Evolutionary conservation across 1,140 invertebrate genomes (phyloP).

Genomic region (Gonatopus flavifemur): DNA sequence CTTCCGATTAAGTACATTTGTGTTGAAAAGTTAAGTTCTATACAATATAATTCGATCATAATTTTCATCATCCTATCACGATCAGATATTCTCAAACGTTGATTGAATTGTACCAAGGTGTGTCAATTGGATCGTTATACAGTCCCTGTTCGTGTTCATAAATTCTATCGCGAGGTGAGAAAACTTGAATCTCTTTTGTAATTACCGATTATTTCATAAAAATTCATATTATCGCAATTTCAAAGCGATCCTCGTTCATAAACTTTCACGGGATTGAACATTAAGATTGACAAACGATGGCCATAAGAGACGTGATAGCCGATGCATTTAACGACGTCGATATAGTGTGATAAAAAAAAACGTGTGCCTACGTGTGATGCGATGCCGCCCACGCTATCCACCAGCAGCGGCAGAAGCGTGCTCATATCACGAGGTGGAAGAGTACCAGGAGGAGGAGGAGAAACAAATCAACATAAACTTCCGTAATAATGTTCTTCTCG

Average conservation of each 20-base stretch:
- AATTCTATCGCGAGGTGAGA: too few relatives aligned
- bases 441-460: neutral
- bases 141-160: too few relatives aligned
- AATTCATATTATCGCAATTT: conserved; percentile 14
- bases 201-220: conserved; percentile 19
- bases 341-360: conserved; percentile 17
- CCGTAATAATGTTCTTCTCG: conserved; percentile 1
- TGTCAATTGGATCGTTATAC: too few relatives aligned
- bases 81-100: too few relatives aligned
- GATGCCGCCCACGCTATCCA: conserved; percentile 15
- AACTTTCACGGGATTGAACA: conserved; percentile 6
- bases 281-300: conserved; percentile 21
- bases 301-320: conserved; percentile 24
- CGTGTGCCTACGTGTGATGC: conserved; percentile 3
- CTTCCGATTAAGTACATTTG: too few relatives aligned
- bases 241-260: conserved; percentile 8
- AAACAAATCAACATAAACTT: conserved; percentile 2
- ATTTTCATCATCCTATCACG: too few relatives aligned
- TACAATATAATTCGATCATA: too few relatives aligned
- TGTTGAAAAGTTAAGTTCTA: too few relatives aligned
- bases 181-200: too few relatives aligned
- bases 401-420: neutral
- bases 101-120: too few relatives aligned
- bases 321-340: conserved; percentile 20
- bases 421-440: neutral